phyloP scores from a whole-genome alignment of 2,888 invertebrate species.

The Hoplodrina blanda region DNA sequence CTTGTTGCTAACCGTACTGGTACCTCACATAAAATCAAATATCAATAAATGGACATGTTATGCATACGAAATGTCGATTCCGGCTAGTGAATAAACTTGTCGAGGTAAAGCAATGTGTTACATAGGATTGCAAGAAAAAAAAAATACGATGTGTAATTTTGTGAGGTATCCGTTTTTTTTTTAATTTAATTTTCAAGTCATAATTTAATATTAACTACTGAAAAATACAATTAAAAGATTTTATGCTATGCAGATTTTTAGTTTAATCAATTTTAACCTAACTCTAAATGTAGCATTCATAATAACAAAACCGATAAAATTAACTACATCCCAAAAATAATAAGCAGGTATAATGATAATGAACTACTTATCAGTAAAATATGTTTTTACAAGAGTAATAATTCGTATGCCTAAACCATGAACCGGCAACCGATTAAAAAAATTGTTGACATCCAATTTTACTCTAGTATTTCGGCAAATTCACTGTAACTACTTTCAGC shows the following conservation, averaged over 20 bases:
- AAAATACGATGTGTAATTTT: too few relatives aligned
- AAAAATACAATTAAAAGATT: too few relatives aligned
- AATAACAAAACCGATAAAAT: neutral
- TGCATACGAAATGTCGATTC: neutral
- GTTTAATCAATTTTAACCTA: neutral
- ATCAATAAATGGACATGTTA: neutral
- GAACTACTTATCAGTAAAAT: conserved; percentile 8
- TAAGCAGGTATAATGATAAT: neutral
- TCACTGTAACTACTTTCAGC: neutral
- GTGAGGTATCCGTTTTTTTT: too few relatives aligned
- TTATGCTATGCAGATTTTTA: too few relatives aligned
- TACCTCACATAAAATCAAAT: conserved; percentile 3
- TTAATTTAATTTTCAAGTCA: too few relatives aligned
- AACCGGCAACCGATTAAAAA: conserved; percentile 12
- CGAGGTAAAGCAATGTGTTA: neutral
- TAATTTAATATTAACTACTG: too few relatives aligned
- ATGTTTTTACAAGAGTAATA: conserved; percentile 8
- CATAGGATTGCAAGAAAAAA: neutral
- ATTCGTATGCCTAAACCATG: neutral
- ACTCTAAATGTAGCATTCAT: neutral
- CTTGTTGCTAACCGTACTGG: conserved; percentile 12
- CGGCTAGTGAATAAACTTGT: neutral
- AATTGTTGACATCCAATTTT: conserved; percentile 12
- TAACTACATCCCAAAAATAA: neutral
- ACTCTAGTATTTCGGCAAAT: neutral